Evolutionary conservation across 2,797 vertebrate genomes (phyloP).

Genomic region (Geotrypetes seraphini): DNA sequence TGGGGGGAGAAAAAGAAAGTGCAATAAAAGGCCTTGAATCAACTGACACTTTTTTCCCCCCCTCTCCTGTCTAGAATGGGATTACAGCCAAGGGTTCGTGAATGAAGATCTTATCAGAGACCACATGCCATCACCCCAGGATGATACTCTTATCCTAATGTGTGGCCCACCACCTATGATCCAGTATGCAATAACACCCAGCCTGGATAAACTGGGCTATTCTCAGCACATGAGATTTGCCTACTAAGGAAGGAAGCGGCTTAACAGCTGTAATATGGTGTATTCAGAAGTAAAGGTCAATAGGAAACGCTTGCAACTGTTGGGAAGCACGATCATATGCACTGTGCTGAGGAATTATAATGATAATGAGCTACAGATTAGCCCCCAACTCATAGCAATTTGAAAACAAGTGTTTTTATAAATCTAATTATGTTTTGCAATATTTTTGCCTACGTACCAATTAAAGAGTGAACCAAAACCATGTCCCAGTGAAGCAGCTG

Average conservation of each 20-base stretch:
- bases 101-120: conserved; percentile 79
- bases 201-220: conserved; percentile 82
- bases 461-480: background rate
- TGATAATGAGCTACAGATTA: too few species aligned
- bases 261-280: background rate
- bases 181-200: conserved; percentile 89
- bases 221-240: conserved; percentile 59
- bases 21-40: too few species aligned
- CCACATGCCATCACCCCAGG: conserved; percentile 66
- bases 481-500: background rate
- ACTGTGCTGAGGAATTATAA: conserved; percentile 19
- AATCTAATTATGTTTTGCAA: background rate
- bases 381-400: conserved; percentile 1
- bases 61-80: conserved; percentile 61
- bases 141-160: conserved; percentile 79
- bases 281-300: background rate
- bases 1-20: too few species aligned
- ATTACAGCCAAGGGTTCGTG: conserved; percentile 88
- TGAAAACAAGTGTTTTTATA: background rate
- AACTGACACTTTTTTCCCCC: too few species aligned
- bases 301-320: background rate
- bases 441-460: background rate
- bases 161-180: conserved; percentile 96
- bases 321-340: conserved; percentile 9
- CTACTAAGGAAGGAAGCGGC: conserved; percentile 41